Conservation (phyloP, 2,797 vertebrate genomes). For the Moxostoma hubbsi region DNA sequence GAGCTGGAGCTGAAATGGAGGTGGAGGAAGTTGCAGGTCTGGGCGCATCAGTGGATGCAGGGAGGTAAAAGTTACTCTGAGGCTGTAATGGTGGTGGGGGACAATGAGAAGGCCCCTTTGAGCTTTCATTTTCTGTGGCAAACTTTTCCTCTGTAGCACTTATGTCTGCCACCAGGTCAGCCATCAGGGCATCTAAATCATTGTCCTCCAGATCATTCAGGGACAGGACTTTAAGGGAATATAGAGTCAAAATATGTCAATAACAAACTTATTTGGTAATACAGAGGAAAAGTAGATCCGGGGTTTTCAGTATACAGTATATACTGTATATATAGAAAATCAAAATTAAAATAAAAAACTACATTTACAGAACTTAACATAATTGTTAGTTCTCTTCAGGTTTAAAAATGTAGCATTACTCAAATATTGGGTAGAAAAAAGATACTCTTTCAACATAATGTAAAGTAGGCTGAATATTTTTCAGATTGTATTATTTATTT, state of each 20-base stretch:
- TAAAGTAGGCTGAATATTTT: no score
- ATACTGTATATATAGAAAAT: no score
- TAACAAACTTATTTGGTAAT: not conserved
- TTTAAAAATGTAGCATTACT: no score
- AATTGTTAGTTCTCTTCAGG: no score
- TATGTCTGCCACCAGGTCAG: slow-evolving; percentile 91
- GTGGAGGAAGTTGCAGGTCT: slow-evolving; percentile 42
- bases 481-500: no score
- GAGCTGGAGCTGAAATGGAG: slow-evolving; percentile 65
- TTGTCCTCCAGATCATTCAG: slow-evolving; percentile 89
- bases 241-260: not conserved
- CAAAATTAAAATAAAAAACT: no score
- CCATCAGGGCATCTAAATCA: slow-evolving; percentile 94
- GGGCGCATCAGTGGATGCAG: slow-evolving; percentile 44
- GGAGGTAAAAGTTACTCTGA: slow-evolving; percentile 15
- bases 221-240: slow-evolving; percentile 75
- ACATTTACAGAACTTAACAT: no score
- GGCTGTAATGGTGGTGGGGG: not conserved
- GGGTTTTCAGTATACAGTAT: no score
- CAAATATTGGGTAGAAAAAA: no score
- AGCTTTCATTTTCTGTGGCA: slow-evolving; percentile 68
- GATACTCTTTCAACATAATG: no score
- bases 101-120: slow-evolving; percentile 36
- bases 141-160: slow-evolving; percentile 86
- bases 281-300: not conserved